phyloP scores from a whole-genome alignment of 2,888 invertebrate genomes.

The Torymus texanus region DNA sequence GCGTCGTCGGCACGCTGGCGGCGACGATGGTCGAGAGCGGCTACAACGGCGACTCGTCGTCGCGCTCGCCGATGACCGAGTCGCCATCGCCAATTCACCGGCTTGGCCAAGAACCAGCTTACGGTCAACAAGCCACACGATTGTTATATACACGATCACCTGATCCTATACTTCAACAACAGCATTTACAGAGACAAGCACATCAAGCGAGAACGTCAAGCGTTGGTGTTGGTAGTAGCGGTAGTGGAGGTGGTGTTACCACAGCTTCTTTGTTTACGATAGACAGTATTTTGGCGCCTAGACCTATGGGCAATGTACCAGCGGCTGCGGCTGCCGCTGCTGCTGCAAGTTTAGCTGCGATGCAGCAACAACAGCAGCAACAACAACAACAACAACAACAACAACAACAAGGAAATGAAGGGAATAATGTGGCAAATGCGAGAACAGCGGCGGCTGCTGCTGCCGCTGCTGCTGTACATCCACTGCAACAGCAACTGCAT shows the following conservation, averaged over 20 bases:
- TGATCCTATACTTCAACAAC: constrained; percentile 35
- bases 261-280: constrained; percentile 86
- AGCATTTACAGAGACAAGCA: background rate
- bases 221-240: background rate
- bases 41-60: constrained; percentile 70
- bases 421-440: constrained; percentile 46
- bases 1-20: background rate
- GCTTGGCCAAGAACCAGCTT: constrained; percentile 38
- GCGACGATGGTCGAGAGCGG: constrained; percentile 72
- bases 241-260: constrained; percentile 65
- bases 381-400: background rate
- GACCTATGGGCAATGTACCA: constrained; percentile 76
- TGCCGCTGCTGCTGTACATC: constrained; percentile 67
- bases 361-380: constrained; percentile 5
- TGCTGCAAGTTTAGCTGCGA: constrained; percentile 59
- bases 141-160: constrained; percentile 54
- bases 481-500: constrained; percentile 72
- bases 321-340: constrained; percentile 68
- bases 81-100: constrained; percentile 69
- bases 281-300: constrained; percentile 89
- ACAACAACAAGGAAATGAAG: constrained; percentile 59
- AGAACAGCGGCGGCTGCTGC: constrained; percentile 65
- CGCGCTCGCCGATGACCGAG: constrained; percentile 73
- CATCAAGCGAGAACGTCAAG: constrained; percentile 67
- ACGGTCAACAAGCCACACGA: constrained; percentile 60